A percentile compares a stretch with the other conserved stretches of the same genome.
These are phyloP conservation scores for Selene dorsalis DNA, from an alignment of 2,797 vertebrate genomes.

Conservation along the genomic window DNA sequence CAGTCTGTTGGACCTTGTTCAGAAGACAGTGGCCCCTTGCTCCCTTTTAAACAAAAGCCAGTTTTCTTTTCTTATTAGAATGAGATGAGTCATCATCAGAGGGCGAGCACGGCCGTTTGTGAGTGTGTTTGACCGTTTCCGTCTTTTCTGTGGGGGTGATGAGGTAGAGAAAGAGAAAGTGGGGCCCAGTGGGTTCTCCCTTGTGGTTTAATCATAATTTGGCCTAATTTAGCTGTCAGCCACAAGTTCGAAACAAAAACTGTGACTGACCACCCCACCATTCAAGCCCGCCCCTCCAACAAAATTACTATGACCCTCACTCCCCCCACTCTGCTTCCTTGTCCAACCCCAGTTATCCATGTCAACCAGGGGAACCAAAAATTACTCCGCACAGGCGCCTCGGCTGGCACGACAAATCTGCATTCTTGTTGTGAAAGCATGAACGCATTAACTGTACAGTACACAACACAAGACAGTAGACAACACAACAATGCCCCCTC, in stretches of 20 bases:
- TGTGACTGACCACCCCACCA: neutral
- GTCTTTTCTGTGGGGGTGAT: constrained; percentile 21
- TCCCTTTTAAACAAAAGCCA: constrained; percentile 54
- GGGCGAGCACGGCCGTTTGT: constrained; percentile 14
- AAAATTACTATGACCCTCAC: neutral
- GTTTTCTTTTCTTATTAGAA: constrained; percentile 70
- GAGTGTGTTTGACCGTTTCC: constrained; percentile 25
- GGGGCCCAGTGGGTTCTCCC: constrained; percentile 24
- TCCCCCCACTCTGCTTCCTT: neutral
- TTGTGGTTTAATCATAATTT: constrained; percentile 59
- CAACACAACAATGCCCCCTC: constrained; percentile 43
- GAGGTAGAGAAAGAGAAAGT: constrained; percentile 28
- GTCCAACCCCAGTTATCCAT: neutral
- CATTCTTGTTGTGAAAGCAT: constrained; percentile 41
- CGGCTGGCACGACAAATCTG: constrained; percentile 42
- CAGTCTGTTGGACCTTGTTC: neutral
- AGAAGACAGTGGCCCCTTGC: constrained; percentile 9
- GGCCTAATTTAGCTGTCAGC: constrained; percentile 70
- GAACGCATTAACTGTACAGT: constrained; percentile 17
- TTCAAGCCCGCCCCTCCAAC: neutral
- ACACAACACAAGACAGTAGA: constrained; percentile 26
- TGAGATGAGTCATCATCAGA: constrained; percentile 44
- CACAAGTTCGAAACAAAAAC: constrained; percentile 50
- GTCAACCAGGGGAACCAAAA: neutral
- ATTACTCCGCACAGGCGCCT: neutral